Evolutionary conservation across 2,888 invertebrate genomes (phyloP).

Genomic region (Andrena camellia): DNA sequence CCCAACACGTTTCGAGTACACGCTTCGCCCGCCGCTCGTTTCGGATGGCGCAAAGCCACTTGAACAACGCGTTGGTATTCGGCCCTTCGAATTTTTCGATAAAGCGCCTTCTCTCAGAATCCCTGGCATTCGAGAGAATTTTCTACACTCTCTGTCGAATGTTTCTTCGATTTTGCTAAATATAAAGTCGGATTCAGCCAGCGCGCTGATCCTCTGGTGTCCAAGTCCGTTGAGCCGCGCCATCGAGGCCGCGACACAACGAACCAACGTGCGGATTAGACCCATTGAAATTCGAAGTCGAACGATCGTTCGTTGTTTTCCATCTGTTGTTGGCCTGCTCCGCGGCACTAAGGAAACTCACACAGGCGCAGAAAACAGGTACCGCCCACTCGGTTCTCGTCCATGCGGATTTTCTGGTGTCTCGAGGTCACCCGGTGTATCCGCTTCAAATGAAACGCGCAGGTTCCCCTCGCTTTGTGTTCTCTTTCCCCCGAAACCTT

Average conservation of each 20-base stretch:
- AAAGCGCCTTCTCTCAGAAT: too few relatives aligned
- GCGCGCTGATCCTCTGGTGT: conserved; percentile 48
- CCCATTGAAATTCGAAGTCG: conserved; percentile 23
- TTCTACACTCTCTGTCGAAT: not conserved
- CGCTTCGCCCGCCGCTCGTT: conserved; percentile 16
- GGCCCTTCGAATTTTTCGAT: too few relatives aligned
- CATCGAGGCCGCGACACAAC: not conserved
- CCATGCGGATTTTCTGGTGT: conserved; percentile 78
- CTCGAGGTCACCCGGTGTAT: conserved; percentile 80
- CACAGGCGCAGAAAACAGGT: conserved; percentile 70
- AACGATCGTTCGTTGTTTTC: conserved; percentile 14
- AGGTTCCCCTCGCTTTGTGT: conserved; percentile 48
- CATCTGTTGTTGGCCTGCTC: conserved; percentile 40
- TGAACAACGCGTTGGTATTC: not conserved
- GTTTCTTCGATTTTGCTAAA: conserved; percentile 14
- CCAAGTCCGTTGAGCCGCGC: conserved; percentile 18
- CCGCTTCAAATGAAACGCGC: conserved; percentile 54
- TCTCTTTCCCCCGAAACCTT: conserved; percentile 44
- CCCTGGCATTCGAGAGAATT: not conserved
- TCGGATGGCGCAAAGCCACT: not conserved
- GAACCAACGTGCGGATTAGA: not conserved
- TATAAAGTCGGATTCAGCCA: conserved; percentile 43
- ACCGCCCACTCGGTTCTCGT: conserved; percentile 79
- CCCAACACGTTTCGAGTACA: conserved; percentile 12
- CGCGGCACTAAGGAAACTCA: conserved; percentile 57